Percentiles rank a stretch among this genome's conserved stretches.
phyloP scores from a whole-genome alignment of 1,140 invertebrate species.

The Euura saliciscinereae region DNA sequence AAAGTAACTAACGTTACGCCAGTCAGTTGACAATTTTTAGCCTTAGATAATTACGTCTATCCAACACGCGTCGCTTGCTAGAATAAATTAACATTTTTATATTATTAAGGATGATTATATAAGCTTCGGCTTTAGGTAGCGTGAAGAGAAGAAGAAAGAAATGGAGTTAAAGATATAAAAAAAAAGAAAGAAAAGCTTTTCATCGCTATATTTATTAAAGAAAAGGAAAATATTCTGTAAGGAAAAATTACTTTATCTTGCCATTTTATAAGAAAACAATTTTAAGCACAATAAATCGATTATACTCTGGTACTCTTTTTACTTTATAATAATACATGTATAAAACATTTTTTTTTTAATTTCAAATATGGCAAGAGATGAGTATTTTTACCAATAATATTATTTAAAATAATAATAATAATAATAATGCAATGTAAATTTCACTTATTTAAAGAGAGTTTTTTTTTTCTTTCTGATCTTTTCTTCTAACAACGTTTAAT shows the following conservation, averaged over 20 bases:
- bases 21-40: neutral
- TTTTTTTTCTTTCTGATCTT: conserved; percentile 22
- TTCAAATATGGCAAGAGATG: neutral
- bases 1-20: neutral
- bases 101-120: conserved; percentile 24
- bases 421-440: conserved; percentile 50
- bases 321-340: neutral
- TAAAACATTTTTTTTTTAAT: too few relatives aligned
- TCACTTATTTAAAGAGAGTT: conserved; percentile 52
- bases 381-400: neutral
- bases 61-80: conserved; percentile 23
- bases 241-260: conserved; percentile 21
- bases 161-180: too few relatives aligned
- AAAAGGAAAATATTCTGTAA: neutral
- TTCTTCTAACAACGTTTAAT: conserved; percentile 53
- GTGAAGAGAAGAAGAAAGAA: conserved; percentile 19
- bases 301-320: neutral
- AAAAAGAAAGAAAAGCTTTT: neutral
- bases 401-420: neutral
- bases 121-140: conserved; percentile 41
- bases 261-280: conserved; percentile 34
- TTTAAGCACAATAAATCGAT: conserved; percentile 24
- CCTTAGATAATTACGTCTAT: conserved; percentile 9
- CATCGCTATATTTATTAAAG: neutral
- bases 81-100: conserved; percentile 26